Percentiles rank a stretch among this genome's conserved stretches.
Evolutionary conservation across 1,140 invertebrate genomes (phyloP).

Genomic region (Formica selysi): DNA sequence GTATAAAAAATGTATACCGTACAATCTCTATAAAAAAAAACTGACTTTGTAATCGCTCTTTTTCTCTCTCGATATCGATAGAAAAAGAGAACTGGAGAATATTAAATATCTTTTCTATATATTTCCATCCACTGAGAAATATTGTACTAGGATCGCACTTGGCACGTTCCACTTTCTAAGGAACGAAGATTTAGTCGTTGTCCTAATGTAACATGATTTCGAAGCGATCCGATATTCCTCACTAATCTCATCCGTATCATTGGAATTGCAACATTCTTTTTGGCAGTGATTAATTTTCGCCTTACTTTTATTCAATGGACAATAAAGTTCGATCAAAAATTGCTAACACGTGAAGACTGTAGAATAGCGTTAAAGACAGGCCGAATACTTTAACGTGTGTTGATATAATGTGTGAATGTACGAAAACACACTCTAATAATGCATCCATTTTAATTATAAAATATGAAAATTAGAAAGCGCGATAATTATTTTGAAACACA

Average conservation of each 20-base stretch:
- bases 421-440: not conserved
- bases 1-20: not conserved
- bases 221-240: constrained; percentile 20
- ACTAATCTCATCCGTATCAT: not conserved
- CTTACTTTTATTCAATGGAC: not conserved
- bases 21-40: not conserved
- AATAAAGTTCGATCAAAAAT: constrained; percentile 5
- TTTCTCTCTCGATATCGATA: constrained; percentile 2
- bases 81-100: not conserved
- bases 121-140: not conserved
- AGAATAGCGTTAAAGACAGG: not conserved
- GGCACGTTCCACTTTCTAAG: constrained; percentile 14
- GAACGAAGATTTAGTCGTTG: constrained; percentile 14
- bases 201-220: constrained; percentile 31
- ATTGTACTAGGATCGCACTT: not conserved
- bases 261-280: not conserved
- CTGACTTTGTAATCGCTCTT: not conserved
- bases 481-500: not conserved
- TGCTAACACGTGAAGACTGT: not conserved
- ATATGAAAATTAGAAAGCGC: not conserved
- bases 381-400: not conserved
- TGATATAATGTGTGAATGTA: not conserved
- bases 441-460: not conserved
- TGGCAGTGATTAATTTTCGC: not conserved
- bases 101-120: constrained; percentile 30